A percentile compares a stretch with the other conserved stretches of the same genome.
Evolutionary conservation across 2,113 vertebrate species (phyloP).

Genomic region (Nyctibius bracteatus): DNA sequence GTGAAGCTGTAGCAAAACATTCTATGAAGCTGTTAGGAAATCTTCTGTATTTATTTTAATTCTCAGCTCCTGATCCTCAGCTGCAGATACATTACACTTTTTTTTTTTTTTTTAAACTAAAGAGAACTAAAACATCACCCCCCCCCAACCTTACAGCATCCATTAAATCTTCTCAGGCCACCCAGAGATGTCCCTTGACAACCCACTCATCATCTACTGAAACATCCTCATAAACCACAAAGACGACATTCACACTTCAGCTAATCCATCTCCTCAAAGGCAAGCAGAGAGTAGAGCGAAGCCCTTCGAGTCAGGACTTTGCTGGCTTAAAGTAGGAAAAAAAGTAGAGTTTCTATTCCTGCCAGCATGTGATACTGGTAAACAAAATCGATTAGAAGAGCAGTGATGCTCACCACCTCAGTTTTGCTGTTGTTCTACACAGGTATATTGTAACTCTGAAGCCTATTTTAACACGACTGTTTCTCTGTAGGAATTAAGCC

Average conservation of each 20-base stretch:
- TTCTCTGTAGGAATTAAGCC: background rate
- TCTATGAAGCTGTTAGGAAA: background rate
- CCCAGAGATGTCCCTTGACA: background rate
- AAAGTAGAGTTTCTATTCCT: background rate
- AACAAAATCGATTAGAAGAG: background rate
- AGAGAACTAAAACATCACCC: background rate
- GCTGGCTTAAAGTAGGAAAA: background rate
- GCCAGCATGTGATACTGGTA: background rate
- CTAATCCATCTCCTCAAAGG: background rate
- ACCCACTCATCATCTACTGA: background rate
- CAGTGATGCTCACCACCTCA: background rate
- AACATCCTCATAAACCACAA: background rate
- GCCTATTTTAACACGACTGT: background rate
- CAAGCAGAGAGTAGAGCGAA: background rate
- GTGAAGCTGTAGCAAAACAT: background rate
- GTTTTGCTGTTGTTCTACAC: background rate
- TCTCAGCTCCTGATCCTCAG: background rate
- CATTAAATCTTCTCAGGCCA: background rate
- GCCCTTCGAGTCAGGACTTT: background rate
- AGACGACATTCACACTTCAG: background rate
- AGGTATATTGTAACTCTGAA: background rate
- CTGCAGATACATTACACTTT: background rate
- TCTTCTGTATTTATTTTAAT: background rate
- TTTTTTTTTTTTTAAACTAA: background rate
- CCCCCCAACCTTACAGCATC: background rate